Evolutionary conservation across 53 echinoderm and acorn worm genomes (phyloP).

Genomic region (Glandiceps talaboti): DNA sequence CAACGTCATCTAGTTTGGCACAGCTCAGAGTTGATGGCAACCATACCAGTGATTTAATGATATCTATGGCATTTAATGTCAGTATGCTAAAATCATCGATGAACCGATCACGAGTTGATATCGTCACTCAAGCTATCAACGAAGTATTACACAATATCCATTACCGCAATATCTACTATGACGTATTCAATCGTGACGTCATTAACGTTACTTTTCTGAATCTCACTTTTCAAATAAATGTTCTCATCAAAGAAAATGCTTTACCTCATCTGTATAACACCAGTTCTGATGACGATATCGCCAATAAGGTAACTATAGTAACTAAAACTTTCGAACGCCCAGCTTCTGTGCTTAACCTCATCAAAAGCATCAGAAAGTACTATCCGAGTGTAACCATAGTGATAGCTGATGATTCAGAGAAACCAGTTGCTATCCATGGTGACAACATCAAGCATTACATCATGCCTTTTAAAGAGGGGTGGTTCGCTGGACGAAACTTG

Average conservation of each 20-base stretch:
- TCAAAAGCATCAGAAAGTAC: background rate
- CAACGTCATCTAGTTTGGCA: too few species aligned
- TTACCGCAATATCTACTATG: background rate
- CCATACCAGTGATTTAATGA: too few species aligned
- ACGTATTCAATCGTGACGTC: background rate
- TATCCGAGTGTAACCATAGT: background rate
- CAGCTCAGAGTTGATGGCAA: too few species aligned
- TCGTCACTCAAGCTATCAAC: too few species aligned
- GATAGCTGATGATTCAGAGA: background rate
- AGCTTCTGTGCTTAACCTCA: background rate
- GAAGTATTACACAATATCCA: background rate
- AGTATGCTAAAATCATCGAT: too few species aligned
- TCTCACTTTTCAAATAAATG: background rate
- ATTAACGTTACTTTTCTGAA: background rate
- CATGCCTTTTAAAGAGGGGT: background rate
- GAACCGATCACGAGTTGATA: too few species aligned
- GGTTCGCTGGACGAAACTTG: background rate
- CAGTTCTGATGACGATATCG: background rate
- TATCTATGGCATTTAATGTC: too few species aligned
- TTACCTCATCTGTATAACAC: background rate
- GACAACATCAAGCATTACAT: background rate
- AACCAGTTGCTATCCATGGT: background rate
- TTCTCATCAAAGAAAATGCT: background rate
- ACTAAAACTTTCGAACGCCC: background rate
- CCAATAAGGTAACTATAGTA: background rate